Evolutionary conservation across 2,113 vertebrate genomes (phyloP), one percentile per base, ranked within the genome.

Genomic region (Cygnus buccinator): DNA sequence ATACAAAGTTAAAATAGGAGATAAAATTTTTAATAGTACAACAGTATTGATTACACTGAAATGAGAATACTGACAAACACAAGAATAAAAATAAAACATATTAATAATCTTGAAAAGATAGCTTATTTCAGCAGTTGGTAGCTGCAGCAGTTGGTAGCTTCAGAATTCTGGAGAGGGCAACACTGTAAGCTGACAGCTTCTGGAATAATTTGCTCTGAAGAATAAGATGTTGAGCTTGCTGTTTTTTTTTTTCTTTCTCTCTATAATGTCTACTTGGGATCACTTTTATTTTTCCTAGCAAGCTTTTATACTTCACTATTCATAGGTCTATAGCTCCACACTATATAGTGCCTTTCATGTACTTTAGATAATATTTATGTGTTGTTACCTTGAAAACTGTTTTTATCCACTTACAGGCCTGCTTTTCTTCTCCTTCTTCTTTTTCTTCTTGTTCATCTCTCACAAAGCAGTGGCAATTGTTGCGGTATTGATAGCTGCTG

Each of bases 401-500:
- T 90, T 63, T 87, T 11, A 22, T 31, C 13, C 17, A 8, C 7
- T 68, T 81, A 23, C 76, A 15, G 4, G 12, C 75, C 16, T 43
- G 61, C 23, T 52, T 18, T 39, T 23, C 21, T 50, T 50, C 48
- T 23, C 48, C 48, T 50, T 50, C 46, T 46, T 10, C 48, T 50
- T 50, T 23, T 50, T 23, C 22, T 23, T 50, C 11, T 50, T 23
- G 13, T 50, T 50, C 48, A 23, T 50, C 48, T 23, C 48, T 50
- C 22, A 50, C 12, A 99, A 98, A 20, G 97, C 97, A 31, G 87
- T 98, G 92, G 97, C 97, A 19, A 72, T 98, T 16, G 98, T 99
- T 95, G 98, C 92, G 4, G 62, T 99, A 81, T 95, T 99, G 81
- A 97, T 98, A 95, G 98, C 97, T 3, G 98, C 99, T 92, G 97